phyloP scores from a whole-genome alignment of 2,888 invertebrate genomes.

The Yponomeuta malinellus region DNA sequence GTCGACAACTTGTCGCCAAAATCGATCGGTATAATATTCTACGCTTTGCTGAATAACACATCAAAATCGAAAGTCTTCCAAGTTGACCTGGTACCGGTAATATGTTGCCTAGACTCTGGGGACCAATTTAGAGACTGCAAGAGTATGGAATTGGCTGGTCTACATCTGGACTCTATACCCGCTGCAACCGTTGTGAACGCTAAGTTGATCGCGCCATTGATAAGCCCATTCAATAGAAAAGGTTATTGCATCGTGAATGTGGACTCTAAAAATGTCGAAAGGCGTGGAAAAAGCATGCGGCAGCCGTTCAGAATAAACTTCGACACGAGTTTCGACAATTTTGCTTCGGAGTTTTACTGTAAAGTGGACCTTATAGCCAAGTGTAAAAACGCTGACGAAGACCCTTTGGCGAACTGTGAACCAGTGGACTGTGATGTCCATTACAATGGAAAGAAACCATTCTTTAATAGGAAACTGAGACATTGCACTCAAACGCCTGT shows the following conservation, averaged over 20 bases:
- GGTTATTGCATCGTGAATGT: conserved; percentile 49
- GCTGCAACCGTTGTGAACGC: conserved; percentile 39
- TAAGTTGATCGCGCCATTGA: conserved; percentile 46
- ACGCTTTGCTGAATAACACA: conserved; percentile 42
- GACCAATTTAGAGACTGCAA: conserved; percentile 39
- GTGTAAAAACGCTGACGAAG: conserved; percentile 46
- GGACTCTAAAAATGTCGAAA: conserved; percentile 37
- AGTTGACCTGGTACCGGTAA: conserved; percentile 43
- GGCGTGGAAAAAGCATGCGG: conserved; percentile 33
- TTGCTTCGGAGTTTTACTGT: not conserved
- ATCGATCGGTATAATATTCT: conserved; percentile 44
- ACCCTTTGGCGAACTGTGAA: conserved; percentile 50
- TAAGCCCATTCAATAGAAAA: conserved; percentile 41
- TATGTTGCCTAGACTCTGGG: conserved; percentile 42
- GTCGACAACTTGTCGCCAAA: conserved; percentile 29
- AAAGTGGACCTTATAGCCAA: conserved; percentile 26
- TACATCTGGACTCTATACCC: conserved; percentile 34
- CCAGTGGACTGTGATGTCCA: conserved; percentile 53
- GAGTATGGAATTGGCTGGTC: conserved; percentile 40
- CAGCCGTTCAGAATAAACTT: conserved; percentile 46
- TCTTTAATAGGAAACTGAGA: conserved; percentile 35
- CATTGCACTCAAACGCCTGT: conserved; percentile 38
- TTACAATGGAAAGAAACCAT: conserved; percentile 49
- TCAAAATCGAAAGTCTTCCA: conserved; percentile 34
- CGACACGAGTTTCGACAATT: conserved; percentile 32